Evolutionary conservation across 2,888 invertebrate species (phyloP).

Genomic region (Cyrtodaria siliqua): DNA sequence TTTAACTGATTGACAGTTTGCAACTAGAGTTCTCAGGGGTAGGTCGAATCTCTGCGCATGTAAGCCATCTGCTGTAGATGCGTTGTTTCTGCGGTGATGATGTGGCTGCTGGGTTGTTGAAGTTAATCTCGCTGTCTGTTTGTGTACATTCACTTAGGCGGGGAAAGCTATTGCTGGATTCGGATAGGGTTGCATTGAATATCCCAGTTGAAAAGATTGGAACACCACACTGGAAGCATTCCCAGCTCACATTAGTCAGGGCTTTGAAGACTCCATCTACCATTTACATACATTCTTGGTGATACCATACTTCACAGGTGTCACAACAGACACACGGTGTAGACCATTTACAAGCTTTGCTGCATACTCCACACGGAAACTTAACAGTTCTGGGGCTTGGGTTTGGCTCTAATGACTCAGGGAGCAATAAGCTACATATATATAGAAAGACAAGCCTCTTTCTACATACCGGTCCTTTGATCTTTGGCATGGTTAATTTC

Average conservation of each 20-base stretch:
- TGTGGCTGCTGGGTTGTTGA: constrained; percentile 9
- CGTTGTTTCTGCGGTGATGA: not conserved
- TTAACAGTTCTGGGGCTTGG: constrained; percentile 26
- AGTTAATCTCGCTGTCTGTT: constrained; percentile 12
- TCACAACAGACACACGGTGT: constrained; percentile 32
- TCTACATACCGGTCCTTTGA: too few species aligned
- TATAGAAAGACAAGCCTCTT: too few species aligned
- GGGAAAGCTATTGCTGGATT: not conserved
- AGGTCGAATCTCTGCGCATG: not conserved
- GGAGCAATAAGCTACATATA: too few species aligned
- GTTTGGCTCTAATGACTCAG: too few species aligned
- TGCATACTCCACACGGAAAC: constrained; percentile 27
- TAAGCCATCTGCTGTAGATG: not conserved
- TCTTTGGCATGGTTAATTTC: too few species aligned
- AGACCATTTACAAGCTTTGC: constrained; percentile 16
- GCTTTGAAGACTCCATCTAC: constrained; percentile 27
- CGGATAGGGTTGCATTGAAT: constrained; percentile 13
- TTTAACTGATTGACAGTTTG: constrained; percentile 11
- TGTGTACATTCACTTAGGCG: not conserved
- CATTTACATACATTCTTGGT: constrained; percentile 43
- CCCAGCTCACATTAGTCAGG: constrained; percentile 24
- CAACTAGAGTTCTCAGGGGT: not conserved
- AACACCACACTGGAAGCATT: constrained; percentile 37
- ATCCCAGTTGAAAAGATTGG: constrained; percentile 35
- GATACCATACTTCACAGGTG: constrained; percentile 42